phyloP scores from a whole-genome alignment of 2,113 vertebrate species.

The Lepus timidus region DNA sequence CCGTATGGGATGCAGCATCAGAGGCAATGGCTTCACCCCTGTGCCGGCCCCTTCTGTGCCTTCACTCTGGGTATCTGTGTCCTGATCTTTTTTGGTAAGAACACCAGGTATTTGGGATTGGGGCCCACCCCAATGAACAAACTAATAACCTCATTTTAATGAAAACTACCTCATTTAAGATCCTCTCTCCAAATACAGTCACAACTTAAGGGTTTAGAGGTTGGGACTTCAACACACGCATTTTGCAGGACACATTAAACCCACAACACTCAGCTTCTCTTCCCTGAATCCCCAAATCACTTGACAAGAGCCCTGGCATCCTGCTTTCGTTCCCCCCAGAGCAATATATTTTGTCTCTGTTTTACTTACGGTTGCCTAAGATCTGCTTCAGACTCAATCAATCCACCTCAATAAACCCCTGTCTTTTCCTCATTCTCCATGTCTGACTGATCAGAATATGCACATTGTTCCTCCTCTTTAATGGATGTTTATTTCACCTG shows the following conservation, averaged over 20 bases:
- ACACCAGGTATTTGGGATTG: background rate
- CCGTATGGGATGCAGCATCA: no score
- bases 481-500: background rate
- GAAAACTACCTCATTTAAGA: constrained; percentile 26
- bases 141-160: background rate
- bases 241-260: background rate
- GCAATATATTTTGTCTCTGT: background rate
- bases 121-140: background rate
- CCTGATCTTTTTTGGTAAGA: background rate
- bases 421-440: background rate
- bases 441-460: background rate
- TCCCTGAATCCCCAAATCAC: background rate
- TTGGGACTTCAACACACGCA: background rate
- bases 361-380: background rate
- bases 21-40: background rate
- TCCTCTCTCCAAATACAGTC: background rate
- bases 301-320: background rate
- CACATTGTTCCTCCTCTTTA: background rate
- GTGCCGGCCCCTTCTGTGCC: no score
- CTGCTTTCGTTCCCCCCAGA: background rate
- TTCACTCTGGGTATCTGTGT: background rate
- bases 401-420: background rate
- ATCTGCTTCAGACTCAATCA: background rate
- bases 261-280: background rate
- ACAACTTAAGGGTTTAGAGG: background rate